These are phyloP conservation scores for Nothobranchius kuhntae DNA, from an alignment of 2,113 vertebrate genomes.

Conservation along the genomic window DNA sequence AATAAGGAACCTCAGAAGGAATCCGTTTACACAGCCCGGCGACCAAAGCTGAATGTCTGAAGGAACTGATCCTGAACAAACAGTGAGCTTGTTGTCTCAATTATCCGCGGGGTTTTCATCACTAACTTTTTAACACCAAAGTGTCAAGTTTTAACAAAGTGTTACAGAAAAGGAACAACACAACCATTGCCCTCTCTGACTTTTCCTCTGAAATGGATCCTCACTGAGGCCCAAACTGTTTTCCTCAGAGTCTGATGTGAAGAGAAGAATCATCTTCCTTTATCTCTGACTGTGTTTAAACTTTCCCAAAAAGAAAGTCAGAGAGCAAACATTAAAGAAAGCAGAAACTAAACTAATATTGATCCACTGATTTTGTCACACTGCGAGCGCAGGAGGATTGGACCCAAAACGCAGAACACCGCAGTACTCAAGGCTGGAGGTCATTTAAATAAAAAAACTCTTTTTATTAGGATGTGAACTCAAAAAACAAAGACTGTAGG, in stretches of 20 bases:
- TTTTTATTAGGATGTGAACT: no score
- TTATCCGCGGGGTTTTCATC: not conserved
- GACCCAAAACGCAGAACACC: no score
- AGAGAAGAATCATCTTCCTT: constrained; percentile 8
- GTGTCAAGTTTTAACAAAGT: not conserved
- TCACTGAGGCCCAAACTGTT: constrained; percentile 34
- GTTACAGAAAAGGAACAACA: constrained; percentile 18
- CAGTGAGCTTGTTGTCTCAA: constrained; percentile 25
- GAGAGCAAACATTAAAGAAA: not conserved
- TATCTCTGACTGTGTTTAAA: not conserved
- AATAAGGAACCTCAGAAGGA: not conserved
- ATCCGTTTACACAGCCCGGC: constrained; percentile 2
- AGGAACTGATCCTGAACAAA: constrained; percentile 11
- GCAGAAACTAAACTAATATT: not conserved
- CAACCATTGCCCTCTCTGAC: not conserved
- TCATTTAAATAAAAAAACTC: no score
- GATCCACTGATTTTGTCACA: no score
- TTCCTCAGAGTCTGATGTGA: constrained; percentile 16
- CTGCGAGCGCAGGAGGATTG: no score
- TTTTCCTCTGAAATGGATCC: not conserved
- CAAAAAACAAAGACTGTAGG: no score
- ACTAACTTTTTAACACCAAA: not conserved
- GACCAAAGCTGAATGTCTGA: constrained; percentile 14
- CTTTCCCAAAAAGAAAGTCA: constrained; percentile 22
- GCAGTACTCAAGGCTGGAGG: no score